Conservation (phyloP, 2,797 vertebrate genomes). For the Calcarius lapponicus region DNA sequence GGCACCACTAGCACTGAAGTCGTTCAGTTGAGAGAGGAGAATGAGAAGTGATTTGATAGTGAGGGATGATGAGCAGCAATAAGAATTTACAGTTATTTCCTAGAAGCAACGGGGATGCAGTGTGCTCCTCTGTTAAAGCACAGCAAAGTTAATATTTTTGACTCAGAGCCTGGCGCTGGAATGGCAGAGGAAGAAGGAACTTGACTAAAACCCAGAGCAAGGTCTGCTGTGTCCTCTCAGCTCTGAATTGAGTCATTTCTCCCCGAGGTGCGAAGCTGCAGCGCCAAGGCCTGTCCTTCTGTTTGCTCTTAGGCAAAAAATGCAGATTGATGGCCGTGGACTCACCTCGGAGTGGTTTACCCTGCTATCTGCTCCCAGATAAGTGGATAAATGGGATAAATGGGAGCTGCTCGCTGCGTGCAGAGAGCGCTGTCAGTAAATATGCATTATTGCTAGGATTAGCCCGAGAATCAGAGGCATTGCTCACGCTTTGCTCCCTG, state of each 20-base stretch:
- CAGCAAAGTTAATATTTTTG: not conserved
- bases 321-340: constrained; percentile 36
- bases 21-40: not conserved
- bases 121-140: not conserved
- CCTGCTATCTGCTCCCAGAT: constrained; percentile 29
- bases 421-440: constrained; percentile 54
- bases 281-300: not conserved
- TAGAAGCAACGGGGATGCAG: not conserved
- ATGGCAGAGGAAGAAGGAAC: not conserved
- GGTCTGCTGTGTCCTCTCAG: not conserved
- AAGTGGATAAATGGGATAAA: constrained; percentile 58
- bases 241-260: not conserved
- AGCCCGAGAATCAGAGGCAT: constrained; percentile 26
- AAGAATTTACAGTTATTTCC: constrained; percentile 15
- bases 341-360: constrained; percentile 4
- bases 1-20: not conserved
- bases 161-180: not conserved
- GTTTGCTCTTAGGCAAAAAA: not conserved
- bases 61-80: not conserved
- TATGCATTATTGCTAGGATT: constrained; percentile 59
- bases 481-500: constrained; percentile 43
- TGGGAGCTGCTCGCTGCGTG: not conserved
- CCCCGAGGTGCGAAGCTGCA: not conserved
- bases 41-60: constrained; percentile 29
- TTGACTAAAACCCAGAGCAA: not conserved